Base-by-base conservation (phyloP, 2,888 invertebrate species). In the Diadegma fenestrale region DNA sequence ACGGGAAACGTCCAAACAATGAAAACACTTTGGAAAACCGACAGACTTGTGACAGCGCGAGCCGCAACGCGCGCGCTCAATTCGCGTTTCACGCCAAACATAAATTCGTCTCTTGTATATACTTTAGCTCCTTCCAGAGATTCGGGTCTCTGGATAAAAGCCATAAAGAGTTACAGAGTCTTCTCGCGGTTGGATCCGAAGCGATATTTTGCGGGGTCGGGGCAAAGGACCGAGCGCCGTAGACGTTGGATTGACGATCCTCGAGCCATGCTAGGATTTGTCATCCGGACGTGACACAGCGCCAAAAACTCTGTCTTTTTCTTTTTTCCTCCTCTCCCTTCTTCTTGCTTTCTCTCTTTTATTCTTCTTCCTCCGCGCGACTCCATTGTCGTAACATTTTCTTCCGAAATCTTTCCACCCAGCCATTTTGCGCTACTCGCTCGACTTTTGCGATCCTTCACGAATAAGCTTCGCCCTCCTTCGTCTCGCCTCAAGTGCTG, bases 251-350 rank as follows among this genome's bases (percentile, higher is more conserved):
- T 86, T 81, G 87, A 85, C 77, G 84, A 84, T 66, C 61, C 58
- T 58, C 68, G 85, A 86, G 87, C 88, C 86, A 89, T n/a, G n/a
- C 88, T 88, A 87, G 89, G 90, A 91, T 92, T 91, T 91, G 91
- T 91, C 92, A 91, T 90, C 88, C 90, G 88, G 88, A 88, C 88
- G 89, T 90, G 90, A 90, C 89, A 86, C 68, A 64, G 77, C 88
- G 86, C 85, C 84, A 87, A 87, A 87, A 88, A 91, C 54, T 82
- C 63, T 30, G 30, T 4, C 30, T 1, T 30, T 30, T 30, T 30
- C 4, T 30, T 30, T 30, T 30, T 30, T n/a, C n/a, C 33, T 33
- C 33, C 6, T 33, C 33, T 2, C 19, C 86, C 58, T 69, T 48
- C 43, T 17, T n/a, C 2, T 48, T 2, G 12, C 22, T 6, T 33